Conservation (phyloP, 2,113 vertebrate genomes). For the Limnothrissa miodon region DNA sequence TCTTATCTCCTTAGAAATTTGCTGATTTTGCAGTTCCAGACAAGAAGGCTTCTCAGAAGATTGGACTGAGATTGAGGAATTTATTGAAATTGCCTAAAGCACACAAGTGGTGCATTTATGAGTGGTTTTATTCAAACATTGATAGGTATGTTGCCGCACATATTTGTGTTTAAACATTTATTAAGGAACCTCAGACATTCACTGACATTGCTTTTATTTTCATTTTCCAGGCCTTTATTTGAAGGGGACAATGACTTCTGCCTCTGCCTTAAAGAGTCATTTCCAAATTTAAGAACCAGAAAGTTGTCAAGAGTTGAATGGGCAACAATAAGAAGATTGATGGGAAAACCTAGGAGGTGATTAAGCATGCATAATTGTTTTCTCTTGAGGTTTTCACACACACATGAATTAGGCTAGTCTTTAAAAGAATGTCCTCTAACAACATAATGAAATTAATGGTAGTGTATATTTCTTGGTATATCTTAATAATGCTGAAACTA, state of each 20-base stretch:
- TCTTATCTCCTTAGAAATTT: constrained; percentile 77
- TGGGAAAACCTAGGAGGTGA: constrained; percentile 98
- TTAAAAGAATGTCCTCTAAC: too few relatives aligned
- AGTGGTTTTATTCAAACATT: constrained; percentile 99
- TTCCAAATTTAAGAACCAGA: constrained; percentile 95
- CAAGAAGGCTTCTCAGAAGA: constrained; percentile 95
- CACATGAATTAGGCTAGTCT: too few relatives aligned
- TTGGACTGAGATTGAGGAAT: constrained; percentile 92
- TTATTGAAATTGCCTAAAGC: constrained; percentile 97
- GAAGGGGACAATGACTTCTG: constrained; percentile 99
- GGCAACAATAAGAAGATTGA: constrained; percentile 94
- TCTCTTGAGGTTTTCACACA: background rate
- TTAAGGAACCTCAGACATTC: background rate
- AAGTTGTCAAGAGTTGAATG: constrained; percentile 96
- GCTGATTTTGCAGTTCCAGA: constrained; percentile 86
- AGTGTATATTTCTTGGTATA: too few relatives aligned
- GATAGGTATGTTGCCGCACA: constrained; percentile 81
- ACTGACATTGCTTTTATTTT: background rate
- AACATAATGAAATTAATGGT: too few relatives aligned
- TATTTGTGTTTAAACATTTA: background rate
- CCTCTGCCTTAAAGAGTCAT: constrained; percentile 96
- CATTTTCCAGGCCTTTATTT: constrained; percentile 84
- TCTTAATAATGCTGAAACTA: too few relatives aligned
- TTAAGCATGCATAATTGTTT: constrained; percentile 6
- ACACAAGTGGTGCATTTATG: constrained; percentile 99